A percentile compares a stretch with the other conserved stretches of the same genome.
Conservation (phyloP, 1,140 invertebrate genomes). For the Euschistus heros region DNA sequence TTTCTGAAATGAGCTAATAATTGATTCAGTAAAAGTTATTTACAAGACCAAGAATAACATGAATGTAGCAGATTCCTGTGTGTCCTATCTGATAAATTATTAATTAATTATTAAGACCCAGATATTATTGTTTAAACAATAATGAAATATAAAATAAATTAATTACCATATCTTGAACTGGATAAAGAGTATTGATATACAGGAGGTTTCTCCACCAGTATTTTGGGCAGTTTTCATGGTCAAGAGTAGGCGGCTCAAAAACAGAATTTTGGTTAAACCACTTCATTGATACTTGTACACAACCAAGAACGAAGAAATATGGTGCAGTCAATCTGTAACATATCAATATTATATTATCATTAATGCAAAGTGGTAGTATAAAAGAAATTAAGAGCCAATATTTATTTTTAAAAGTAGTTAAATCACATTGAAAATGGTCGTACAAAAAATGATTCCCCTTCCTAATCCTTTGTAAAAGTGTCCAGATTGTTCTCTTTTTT, state of each 20-base stretch:
- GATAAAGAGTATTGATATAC: slow-evolving; percentile 74
- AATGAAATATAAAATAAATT: neutral
- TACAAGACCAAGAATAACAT: no score
- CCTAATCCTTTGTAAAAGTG: no score
- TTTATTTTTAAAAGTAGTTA: no score
- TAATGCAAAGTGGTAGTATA: no score
- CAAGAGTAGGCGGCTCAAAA: slow-evolving; percentile 66
- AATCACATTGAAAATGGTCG: no score
- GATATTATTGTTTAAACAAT: no score
- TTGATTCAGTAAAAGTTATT: no score
- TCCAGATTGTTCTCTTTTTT: no score
- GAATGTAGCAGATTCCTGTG: no score
- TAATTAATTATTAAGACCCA: neutral
- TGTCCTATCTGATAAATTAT: neutral
- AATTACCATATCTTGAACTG: slow-evolving; percentile 72
- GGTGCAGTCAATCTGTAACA: slow-evolving; percentile 60
- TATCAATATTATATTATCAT: neutral
- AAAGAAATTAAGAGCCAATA: no score
- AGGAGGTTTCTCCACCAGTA: slow-evolving; percentile 80
- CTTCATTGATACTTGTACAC: slow-evolving; percentile 68
- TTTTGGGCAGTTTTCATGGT: slow-evolving; percentile 67
- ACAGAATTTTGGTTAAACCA: slow-evolving; percentile 69
- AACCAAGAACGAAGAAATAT: slow-evolving; percentile 70
- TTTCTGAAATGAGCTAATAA: no score
- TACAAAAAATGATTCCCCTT: no score